These are phyloP conservation scores for Menidia beryllina DNA, from an alignment of 2,113 vertebrate genomes.

Conservation along the genomic window DNA sequence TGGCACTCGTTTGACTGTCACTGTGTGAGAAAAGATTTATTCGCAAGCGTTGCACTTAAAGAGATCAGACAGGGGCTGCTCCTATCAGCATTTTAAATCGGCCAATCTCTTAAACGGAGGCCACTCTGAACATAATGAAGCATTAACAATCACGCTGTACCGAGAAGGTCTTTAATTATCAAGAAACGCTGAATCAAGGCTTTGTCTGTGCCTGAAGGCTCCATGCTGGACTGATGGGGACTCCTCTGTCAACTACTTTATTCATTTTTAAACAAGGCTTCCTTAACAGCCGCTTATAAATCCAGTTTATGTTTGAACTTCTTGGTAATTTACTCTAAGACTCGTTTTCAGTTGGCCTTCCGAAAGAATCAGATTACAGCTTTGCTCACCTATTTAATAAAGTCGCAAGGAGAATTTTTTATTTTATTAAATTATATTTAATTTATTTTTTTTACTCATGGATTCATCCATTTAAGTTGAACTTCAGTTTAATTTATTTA, in stretches of 20 bases:
- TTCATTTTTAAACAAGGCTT: neutral
- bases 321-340: neutral
- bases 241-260: constrained; percentile 37
- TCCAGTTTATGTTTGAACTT: neutral
- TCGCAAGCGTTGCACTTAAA: constrained; percentile 80
- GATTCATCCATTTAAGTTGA: no score
- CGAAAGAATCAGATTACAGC: no score
- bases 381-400: no score
- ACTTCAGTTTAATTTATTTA: no score
- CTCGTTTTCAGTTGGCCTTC: no score
- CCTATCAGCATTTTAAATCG: constrained; percentile 84
- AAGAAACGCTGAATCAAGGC: constrained; percentile 80
- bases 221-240: constrained; percentile 34
- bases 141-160: constrained; percentile 80
- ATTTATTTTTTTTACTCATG: no score
- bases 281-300: no score
- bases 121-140: constrained; percentile 78
- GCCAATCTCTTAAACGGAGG: constrained; percentile 84
- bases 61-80: constrained; percentile 79
- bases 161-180: constrained; percentile 80
- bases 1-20: constrained; percentile 74
- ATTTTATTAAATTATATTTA: no score
- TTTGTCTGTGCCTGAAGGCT: constrained; percentile 39
- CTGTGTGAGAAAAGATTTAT: constrained; percentile 78
- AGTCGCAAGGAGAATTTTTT: no score